Conservation (phyloP, 2,888 invertebrate genomes). For the Clivina fossor region DNA sequence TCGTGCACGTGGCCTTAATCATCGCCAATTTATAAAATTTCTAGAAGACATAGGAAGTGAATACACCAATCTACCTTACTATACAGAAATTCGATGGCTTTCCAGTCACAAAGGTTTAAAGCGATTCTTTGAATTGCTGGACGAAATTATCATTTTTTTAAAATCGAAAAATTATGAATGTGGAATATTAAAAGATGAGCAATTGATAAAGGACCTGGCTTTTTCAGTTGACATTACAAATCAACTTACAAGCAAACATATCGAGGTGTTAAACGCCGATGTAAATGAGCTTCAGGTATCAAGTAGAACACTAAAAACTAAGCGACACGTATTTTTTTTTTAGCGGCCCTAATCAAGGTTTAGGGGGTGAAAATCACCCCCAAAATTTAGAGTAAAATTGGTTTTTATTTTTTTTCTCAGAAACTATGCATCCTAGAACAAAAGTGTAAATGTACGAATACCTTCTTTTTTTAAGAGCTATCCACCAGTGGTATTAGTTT, state of each 20-base stretch:
- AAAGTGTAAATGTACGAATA: no score
- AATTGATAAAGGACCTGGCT: slow-evolving; percentile 22
- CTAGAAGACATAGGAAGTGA: slow-evolving; percentile 37
- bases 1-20: slow-evolving; percentile 37
- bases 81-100: slow-evolving; percentile 39
- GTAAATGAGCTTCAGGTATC: no score
- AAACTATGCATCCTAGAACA: no score
- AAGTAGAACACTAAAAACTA: no score
- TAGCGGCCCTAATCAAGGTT: no score
- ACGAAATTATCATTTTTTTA: slow-evolving; percentile 7
- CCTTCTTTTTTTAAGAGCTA: no score
- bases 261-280: no score
- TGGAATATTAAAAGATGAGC: slow-evolving; percentile 25
- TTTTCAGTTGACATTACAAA: slow-evolving; percentile 23
- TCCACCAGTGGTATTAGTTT: no score
- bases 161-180: slow-evolving; percentile 11
- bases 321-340: no score
- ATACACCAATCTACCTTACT: slow-evolving; percentile 38
- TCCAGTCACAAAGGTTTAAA: slow-evolving; percentile 38
- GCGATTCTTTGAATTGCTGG: slow-evolving; percentile 23
- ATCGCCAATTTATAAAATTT: slow-evolving; percentile 38
- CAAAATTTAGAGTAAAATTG: no score
- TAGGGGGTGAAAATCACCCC: no score
- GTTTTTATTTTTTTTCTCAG: no score
- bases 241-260: slow-evolving; percentile 24